Conservation (phyloP, 2,888 invertebrate genomes). For the Zaprionus bogoriensis region DNA sequence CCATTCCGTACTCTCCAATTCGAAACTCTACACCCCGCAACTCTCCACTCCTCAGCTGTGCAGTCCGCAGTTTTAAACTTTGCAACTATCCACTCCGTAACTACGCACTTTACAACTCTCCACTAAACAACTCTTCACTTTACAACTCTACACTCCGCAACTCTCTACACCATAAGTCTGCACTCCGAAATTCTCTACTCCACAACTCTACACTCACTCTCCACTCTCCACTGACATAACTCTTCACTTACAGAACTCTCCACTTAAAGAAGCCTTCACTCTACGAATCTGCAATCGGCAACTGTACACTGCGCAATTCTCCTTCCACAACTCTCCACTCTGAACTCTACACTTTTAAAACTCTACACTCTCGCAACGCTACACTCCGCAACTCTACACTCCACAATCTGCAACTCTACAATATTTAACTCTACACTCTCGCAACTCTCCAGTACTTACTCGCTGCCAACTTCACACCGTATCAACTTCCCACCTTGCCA, state of each 20-base stretch:
- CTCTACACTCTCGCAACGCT: background rate
- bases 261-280: too few species aligned
- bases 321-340: too few species aligned
- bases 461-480: background rate
- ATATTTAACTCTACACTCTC: background rate
- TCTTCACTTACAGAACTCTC: too few species aligned
- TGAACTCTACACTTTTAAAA: too few species aligned
- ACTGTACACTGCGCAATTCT: too few species aligned
- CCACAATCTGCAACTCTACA: background rate
- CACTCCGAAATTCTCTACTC: background rate
- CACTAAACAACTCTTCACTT: background rate
- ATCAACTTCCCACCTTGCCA: conserved; percentile 27
- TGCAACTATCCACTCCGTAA: background rate
- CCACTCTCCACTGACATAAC: too few species aligned
- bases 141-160: background rate
- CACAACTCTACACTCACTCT: background rate
- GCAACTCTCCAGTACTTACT: background rate
- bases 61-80: background rate
- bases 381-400: background rate
- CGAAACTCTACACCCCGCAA: background rate
- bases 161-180: background rate
- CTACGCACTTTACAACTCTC: background rate
- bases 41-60: background rate
- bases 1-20: background rate
- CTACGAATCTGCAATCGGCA: too few species aligned